Conservation (phyloP, 1,140 invertebrate species). For the Fopius arisanus region DNA sequence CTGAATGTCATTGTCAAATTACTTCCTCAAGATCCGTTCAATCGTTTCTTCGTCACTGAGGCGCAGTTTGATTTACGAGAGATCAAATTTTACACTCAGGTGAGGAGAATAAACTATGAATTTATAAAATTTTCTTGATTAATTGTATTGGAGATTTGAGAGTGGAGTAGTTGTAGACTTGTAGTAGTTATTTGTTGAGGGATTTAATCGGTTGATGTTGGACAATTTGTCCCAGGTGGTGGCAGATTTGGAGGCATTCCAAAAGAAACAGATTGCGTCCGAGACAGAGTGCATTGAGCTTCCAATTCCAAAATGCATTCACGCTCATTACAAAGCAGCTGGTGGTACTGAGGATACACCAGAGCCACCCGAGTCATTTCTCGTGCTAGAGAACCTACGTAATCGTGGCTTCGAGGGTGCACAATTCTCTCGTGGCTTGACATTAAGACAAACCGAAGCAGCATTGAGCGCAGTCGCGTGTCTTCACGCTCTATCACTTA, state of each 20-base stretch:
- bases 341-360: slow-evolving; percentile 64
- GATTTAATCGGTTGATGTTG: too few species aligned
- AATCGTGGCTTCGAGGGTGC: slow-evolving; percentile 65
- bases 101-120: slow-evolving; percentile 50
- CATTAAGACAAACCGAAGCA: slow-evolving; percentile 70
- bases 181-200: too few species aligned
- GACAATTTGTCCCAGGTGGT: slow-evolving; percentile 71
- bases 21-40: slow-evolving; percentile 77
- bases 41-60: slow-evolving; percentile 78
- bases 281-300: slow-evolving; percentile 55
- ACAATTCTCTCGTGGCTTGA: slow-evolving; percentile 75
- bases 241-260: slow-evolving; percentile 69
- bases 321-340: slow-evolving; percentile 69
- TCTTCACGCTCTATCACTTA: slow-evolving; percentile 75
- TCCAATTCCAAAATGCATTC: slow-evolving; percentile 72
- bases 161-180: too few species aligned
- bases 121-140: too few species aligned
- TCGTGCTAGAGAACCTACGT: slow-evolving; percentile 72
- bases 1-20: slow-evolving; percentile 78
- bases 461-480: slow-evolving; percentile 75
- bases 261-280: slow-evolving; percentile 55
- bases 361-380: slow-evolving; percentile 69
- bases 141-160: too few species aligned
- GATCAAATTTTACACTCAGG: slow-evolving; percentile 84
- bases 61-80: slow-evolving; percentile 83